Percentiles rank a stretch among this genome's conserved stretches.
Conservation (phyloP, 2,797 vertebrate genomes). For the Masticophis lateralis region DNA sequence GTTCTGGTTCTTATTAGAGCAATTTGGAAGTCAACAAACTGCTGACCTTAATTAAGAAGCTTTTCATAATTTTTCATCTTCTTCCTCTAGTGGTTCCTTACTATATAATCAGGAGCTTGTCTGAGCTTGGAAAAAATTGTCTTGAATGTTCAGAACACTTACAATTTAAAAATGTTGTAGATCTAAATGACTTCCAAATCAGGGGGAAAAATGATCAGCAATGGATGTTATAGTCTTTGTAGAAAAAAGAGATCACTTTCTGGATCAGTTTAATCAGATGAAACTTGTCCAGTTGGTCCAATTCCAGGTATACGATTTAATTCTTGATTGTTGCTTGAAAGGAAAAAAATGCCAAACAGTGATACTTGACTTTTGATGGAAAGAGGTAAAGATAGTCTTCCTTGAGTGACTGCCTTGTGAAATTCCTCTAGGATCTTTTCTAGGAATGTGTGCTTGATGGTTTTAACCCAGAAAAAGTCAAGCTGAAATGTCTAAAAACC, state of each 20-base stretch:
- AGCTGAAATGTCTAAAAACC: background rate
- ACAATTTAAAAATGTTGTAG: background rate
- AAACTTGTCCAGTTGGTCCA: background rate
- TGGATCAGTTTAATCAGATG: background rate
- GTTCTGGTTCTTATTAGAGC: conserved; percentile 59
- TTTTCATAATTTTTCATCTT: conserved; percentile 52
- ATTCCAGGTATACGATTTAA: background rate
- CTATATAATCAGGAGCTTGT: conserved; percentile 18
- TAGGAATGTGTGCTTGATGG: background rate
- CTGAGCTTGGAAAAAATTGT: conserved; percentile 6
- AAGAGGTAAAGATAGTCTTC: background rate
- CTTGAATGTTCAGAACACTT: background rate
- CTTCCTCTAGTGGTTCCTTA: conserved; percentile 8
- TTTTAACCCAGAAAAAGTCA: background rate
- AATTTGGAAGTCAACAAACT: conserved; percentile 48
- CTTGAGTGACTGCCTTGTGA: background rate
- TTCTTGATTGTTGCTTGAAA: background rate
- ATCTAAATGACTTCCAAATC: background rate
- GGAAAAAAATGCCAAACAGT: background rate
- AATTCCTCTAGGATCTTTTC: background rate
- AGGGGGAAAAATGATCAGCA: background rate
- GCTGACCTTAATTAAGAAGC: conserved; percentile 49
- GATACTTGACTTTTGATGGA: background rate
- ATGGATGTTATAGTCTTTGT: background rate
- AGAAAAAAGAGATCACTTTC: background rate